These are phyloP conservation scores for Hypercompe scribonia DNA, from an alignment of 2,888 invertebrate genomes.

Conservation along the genomic window DNA sequence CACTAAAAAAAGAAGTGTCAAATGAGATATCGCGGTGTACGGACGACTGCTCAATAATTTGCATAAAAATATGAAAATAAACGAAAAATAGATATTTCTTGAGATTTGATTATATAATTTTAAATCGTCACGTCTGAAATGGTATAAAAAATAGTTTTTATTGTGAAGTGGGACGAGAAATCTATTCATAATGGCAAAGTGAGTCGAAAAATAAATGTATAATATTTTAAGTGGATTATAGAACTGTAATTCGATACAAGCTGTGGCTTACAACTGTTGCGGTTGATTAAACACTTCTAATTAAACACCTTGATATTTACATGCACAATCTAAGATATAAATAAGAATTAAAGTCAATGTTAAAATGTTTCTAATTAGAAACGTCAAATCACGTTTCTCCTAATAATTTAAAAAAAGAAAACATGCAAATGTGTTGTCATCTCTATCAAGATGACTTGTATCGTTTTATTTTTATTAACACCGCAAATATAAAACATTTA, in stretches of 20 bases:
- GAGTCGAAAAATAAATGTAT: slow-evolving; percentile 57
- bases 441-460: background rate
- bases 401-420: background rate
- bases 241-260: slow-evolving; percentile 52
- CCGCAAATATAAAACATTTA: background rate
- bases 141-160: slow-evolving; percentile 53
- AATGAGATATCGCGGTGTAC: slow-evolving; percentile 29
- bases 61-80: slow-evolving; percentile 42
- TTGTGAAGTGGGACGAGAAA: slow-evolving; percentile 39
- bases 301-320: slow-evolving; percentile 34
- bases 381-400: background rate
- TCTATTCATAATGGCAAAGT: slow-evolving; percentile 79
- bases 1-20: slow-evolving; percentile 38
- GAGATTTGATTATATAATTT: slow-evolving; percentile 18
- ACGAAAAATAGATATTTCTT: slow-evolving; percentile 24
- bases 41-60: slow-evolving; percentile 28
- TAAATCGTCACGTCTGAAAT: slow-evolving; percentile 47
- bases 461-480: slow-evolving; percentile 6
- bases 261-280: slow-evolving; percentile 50
- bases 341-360: slow-evolving; percentile 5
- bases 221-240: slow-evolving; percentile 52
- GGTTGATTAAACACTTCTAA: slow-evolving; percentile 51
- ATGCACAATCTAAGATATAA: slow-evolving; percentile 17
- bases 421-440: background rate
- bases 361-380: background rate